A percentile compares a stretch with the other conserved stretches of the same genome.
Evolutionary conservation across 2,888 invertebrate genomes (phyloP).

Genomic region (Megamerina dolium): DNA sequence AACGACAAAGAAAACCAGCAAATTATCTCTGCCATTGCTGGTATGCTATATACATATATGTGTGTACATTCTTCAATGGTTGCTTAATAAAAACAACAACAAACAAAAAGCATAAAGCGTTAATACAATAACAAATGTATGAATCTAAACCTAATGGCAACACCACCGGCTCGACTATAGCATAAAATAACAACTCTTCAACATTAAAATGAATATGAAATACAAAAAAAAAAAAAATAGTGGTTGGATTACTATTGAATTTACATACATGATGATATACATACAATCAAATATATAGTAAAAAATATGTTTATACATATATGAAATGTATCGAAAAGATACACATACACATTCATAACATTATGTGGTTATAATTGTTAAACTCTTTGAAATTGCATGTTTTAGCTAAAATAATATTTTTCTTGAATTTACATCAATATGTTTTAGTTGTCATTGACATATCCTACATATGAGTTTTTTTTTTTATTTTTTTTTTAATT

Average conservation of each 20-base stretch:
- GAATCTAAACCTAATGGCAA: conserved; percentile 8
- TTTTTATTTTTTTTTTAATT: too few species aligned
- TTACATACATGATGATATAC: too few species aligned
- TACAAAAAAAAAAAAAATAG: conserved; percentile 6
- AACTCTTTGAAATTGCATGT: too few species aligned
- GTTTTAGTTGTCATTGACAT: too few species aligned
- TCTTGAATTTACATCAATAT: too few species aligned
- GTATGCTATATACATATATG: neutral
- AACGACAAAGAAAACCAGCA: neutral
- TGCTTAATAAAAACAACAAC: too few species aligned
- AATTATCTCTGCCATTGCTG: neutral
- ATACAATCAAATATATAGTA: conserved; percentile 9
- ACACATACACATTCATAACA: too few species aligned
- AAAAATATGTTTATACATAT: too few species aligned
- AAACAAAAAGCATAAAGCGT: conserved; percentile 9
- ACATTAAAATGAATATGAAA: neutral
- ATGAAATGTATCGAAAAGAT: conserved; percentile 8
- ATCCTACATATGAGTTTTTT: too few species aligned
- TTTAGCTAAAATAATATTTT: too few species aligned
- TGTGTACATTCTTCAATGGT: conserved; percentile 1
- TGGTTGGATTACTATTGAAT: conserved; percentile 16
- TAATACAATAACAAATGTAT: too few species aligned
- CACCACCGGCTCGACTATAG: neutral
- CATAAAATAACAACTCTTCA: neutral
- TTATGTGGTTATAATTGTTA: too few species aligned